phyloP scores from a whole-genome alignment of 2,797 vertebrate species.

The Phoeniculus purpureus region DNA sequence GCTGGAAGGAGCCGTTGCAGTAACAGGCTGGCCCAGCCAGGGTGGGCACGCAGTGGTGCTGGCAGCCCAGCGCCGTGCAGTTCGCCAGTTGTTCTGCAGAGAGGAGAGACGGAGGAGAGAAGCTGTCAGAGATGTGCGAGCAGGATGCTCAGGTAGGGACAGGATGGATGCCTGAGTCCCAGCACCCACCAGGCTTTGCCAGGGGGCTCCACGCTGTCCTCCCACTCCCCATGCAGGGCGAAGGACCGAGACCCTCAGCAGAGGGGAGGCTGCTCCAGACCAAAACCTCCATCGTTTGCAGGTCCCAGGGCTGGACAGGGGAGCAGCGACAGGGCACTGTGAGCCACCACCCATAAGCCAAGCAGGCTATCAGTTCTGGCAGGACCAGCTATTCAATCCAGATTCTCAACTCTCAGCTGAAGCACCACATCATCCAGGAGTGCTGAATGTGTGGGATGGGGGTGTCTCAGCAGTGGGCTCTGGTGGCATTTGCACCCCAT shows the following conservation, averaged over 20 bases:
- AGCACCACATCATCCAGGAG: neutral
- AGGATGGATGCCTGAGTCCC: accelerated
- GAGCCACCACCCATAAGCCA: neutral
- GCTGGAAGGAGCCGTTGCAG: conserved; percentile 89
- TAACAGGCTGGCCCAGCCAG: conserved; percentile 88
- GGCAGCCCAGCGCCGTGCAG: conserved; percentile 85
- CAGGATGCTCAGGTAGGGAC: neutral
- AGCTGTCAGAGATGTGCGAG: neutral
- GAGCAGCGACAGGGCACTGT: neutral
- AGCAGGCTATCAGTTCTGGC: neutral
- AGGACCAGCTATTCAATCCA: neutral
- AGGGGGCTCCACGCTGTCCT: neutral
- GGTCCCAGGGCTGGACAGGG: neutral
- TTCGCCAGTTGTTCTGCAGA: conserved; percentile 81
- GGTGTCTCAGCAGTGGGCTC: neutral
- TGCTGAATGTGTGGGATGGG: neutral
- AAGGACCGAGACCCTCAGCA: neutral
- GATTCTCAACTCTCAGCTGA: neutral
- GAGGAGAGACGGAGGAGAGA: neutral
- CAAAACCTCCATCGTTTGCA: neutral
- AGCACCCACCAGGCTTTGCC: neutral
- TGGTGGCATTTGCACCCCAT: accelerated
- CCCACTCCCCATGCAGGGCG: neutral
- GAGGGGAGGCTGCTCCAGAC: neutral
- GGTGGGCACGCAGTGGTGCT: conserved; percentile 88